Evolutionary conservation across 1,140 invertebrate genomes (phyloP), one percentile per base, ranked within the genome.

Genomic region (Camponotus floridanus): DNA sequence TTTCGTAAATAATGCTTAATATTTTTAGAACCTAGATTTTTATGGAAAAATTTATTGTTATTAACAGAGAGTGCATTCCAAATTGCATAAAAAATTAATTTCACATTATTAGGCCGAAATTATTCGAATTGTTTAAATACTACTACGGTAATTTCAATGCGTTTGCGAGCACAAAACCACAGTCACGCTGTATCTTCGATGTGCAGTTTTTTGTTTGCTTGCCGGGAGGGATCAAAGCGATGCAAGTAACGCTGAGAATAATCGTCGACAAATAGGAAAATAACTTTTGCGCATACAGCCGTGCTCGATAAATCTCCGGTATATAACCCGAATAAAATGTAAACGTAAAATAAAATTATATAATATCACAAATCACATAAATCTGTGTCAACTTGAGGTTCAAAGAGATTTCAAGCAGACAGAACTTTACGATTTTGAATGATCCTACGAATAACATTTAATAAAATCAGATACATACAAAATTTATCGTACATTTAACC

Each of bases 301-400:
- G 79, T 57, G 67, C 55, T 13, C 68, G 68, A 83, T 83, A 83
- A 74, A 83, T 83, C 79, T 26, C 57, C n/a, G 59, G 33, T 39
- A 18, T 74, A 26, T 74, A 33, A 45, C 67, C 48, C 79, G 68
- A 83, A 73, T 83, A 83, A 83, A 61, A 83, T 83, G 68, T 83
- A 83, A 71, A 48, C 68, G 11, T 74, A 48, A 71, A 74, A 45
- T 61, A 18, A n/a, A 70, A 70, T 70, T 70, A 83, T 83, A 74
- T 74, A 74, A 83, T 83, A 83, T 36, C 79, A 42, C 74, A 74
- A 74, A 61, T 71, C 79, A 76, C 65, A 70, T 87, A 86, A 84
- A 85, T 76, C 67, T 73, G 88, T 70, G 86, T 42, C 73, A 57
- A 76, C 21, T 42, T 31, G 73, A 48, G 51, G 45, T 74, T 83